Base-by-base conservation (phyloP, 2,888 invertebrate species). In the Oscheius sp. region DNA sequence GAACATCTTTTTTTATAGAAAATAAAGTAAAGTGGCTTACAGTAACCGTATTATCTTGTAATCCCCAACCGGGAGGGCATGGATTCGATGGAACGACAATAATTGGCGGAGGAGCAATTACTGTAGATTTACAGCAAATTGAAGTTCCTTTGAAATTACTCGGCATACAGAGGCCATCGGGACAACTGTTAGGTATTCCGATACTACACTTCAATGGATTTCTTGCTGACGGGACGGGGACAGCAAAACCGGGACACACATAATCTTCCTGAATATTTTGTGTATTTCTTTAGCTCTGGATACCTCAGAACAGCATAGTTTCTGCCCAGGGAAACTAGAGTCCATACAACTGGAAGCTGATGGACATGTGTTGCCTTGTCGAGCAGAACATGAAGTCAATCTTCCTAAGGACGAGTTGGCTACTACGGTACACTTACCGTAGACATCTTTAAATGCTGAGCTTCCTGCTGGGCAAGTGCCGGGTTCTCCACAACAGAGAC, bases 341-440 rank as follows among this genome's bases (percentile, higher is more conserved):
- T 79, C 76, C 74, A 85, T 76, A 59, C 85, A 85, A 18, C 81
- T 76, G 2, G 83, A 77, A 6, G 79, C 80, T 21, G 76, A 43
- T 13, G 85, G 85, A 72, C 85, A 85, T 16, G 83, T 77, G 49
- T 72, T 66, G 9, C 66, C 72, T 21, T 46, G 29, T 29, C 72
- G 25, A 27, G 72, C 2, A 2, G 72, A 66, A 45, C 72, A 72
- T 18, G 72, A 64, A n/a, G 72, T 72, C 13, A 72, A 56, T 18
- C 72, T 53, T 16, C 72, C 72, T 72, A 43, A 64, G 55, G 16
- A 25, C 5, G 25, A 56, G 13, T 18, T 25, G 5, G 23, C 5
- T 61, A 16, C n/a, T 9, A 21, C 18, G 21, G 61, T 35, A 29
- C 1, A 2, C 41, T 45, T 63, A 74, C 74, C 74, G 43, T 61